These are phyloP conservation scores for Sander vitreus DNA, from an alignment of 2,113 vertebrate genomes.

Conservation along the genomic window DNA sequence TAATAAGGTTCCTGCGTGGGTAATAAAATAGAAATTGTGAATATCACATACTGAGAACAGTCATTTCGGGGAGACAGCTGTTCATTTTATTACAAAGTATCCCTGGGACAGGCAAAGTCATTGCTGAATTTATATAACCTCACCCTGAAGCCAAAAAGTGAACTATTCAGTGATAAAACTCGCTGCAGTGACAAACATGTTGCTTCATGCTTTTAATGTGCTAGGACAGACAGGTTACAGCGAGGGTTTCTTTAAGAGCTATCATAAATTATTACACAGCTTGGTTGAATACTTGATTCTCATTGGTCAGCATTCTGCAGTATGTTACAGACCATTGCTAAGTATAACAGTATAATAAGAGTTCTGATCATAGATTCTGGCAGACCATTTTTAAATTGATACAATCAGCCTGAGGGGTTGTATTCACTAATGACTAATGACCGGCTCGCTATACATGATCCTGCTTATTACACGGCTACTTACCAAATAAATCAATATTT, in stretches of 20 bases:
- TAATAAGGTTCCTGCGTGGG: background rate
- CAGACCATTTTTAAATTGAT: no score
- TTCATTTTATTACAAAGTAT: conserved; percentile 55
- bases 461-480: no score
- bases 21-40: conserved; percentile 30
- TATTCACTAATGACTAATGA: no score
- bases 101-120: conserved; percentile 47
- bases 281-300: no score
- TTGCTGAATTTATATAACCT: conserved; percentile 54
- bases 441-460: no score
- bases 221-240: background rate
- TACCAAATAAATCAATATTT: no score
- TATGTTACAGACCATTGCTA: no score
- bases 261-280: no score
- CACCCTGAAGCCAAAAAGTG: conserved; percentile 64
- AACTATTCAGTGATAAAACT: conserved; percentile 71
- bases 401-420: no score
- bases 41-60: conserved; percentile 13
- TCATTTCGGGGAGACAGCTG: conserved; percentile 56
- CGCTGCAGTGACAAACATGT: background rate
- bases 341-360: no score
- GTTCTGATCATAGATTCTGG: no score
- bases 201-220: background rate
- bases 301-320: no score
- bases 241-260: background rate